Percentiles rank a stretch among this genome's conserved stretches.
These are phyloP conservation scores for Choristoneura fumiferana DNA, from an alignment of 1,140 invertebrate species.

Conservation along the genomic window DNA sequence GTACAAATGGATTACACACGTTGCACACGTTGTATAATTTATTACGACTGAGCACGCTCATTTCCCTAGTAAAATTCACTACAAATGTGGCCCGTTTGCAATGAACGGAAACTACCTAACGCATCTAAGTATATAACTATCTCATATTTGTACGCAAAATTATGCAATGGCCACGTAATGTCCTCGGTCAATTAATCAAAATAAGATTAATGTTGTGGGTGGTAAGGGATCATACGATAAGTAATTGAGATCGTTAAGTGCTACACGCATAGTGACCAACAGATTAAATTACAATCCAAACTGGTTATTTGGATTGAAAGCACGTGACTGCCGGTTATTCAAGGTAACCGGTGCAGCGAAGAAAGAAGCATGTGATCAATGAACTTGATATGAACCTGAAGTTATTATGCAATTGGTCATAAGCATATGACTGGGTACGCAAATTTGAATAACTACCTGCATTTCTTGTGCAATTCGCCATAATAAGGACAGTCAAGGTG, in stretches of 20 bases:
- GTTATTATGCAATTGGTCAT: no score
- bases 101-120: constrained; percentile 6
- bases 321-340: not conserved
- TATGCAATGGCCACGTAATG: not conserved
- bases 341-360: no score
- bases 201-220: not conserved
- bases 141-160: no score
- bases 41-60: not conserved
- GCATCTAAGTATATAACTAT: not conserved
- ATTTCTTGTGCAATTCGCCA: not conserved
- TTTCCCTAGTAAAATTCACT: not conserved
- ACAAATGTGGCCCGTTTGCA: not conserved
- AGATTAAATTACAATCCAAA: not conserved
- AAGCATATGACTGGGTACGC: no score
- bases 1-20: no score
- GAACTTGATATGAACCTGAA: no score
- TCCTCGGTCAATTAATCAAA: not conserved
- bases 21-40: not conserved
- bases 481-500: not conserved
- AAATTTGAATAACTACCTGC: not conserved
- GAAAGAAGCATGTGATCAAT: no score
- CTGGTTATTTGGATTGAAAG: not conserved
- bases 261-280: no score
- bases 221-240: not conserved
- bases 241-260: no score